These are phyloP conservation scores for Baccha elongata DNA, from an alignment of 2,888 invertebrate genomes.

Conservation along the genomic window DNA sequence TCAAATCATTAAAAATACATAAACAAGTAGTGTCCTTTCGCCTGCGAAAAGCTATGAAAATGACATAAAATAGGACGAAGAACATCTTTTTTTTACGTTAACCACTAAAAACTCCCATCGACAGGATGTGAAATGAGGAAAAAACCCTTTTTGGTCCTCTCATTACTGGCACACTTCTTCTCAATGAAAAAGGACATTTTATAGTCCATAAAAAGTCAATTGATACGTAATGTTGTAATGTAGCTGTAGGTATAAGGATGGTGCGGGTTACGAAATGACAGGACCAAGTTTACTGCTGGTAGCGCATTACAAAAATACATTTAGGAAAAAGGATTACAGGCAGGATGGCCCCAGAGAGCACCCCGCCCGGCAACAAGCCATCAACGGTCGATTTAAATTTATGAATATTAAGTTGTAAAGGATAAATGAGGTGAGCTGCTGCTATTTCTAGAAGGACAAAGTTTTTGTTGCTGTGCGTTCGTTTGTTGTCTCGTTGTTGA, in stretches of 20 bases:
- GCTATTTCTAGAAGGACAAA: conserved; percentile 58
- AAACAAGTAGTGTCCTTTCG: conserved; percentile 72
- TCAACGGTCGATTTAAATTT: conserved; percentile 74
- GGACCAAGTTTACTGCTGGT: conserved; percentile 38
- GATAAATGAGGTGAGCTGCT: conserved; percentile 70
- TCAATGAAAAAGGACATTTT: conserved; percentile 73
- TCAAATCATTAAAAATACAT: conserved; percentile 71
- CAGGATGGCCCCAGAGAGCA: conserved; percentile 40
- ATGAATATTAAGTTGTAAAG: conserved; percentile 73
- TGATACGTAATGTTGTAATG: conserved; percentile 73
- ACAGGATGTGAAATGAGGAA: conserved; percentile 35
- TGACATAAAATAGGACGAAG: conserved; percentile 63
- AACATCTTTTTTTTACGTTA: conserved; percentile 35
- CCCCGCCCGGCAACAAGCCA: conserved; percentile 65
- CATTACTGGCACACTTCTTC: conserved; percentile 73
- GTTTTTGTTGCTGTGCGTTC: conserved; percentile 29
- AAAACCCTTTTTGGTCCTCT: conserved; percentile 64
- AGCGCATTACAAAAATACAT: conserved; percentile 69
- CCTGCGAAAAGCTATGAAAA: conserved; percentile 55
- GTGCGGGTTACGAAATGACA: conserved; percentile 3
- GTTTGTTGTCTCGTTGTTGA: conserved; percentile 14
- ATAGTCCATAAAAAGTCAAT: conserved; percentile 74
- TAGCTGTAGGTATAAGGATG: conserved; percentile 24
- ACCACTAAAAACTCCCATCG: conserved; percentile 59
- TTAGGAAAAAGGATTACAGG: conserved; percentile 70